phyloP scores from a whole-genome alignment of 2,888 invertebrate genomes.

The Xanthorhoe spadicearia region DNA sequence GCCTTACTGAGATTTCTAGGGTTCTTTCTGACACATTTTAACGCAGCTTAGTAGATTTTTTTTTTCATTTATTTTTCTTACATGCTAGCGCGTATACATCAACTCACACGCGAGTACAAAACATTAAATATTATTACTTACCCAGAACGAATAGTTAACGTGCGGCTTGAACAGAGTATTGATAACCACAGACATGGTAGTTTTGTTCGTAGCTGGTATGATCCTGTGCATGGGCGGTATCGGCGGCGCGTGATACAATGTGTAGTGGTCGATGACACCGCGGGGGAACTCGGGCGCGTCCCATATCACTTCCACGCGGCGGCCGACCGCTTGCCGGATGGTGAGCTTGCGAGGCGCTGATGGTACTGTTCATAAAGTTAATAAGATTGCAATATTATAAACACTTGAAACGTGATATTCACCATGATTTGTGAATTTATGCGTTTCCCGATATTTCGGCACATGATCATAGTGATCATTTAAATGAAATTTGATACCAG shows the following conservation, averaged over 20 bases:
- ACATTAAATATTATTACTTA: conserved; percentile 62
- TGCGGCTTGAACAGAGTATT: conserved; percentile 83
- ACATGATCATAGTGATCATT: too few relatives aligned
- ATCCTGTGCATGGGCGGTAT: conserved; percentile 81
- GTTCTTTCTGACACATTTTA: too few relatives aligned
- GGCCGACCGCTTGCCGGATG: conserved; percentile 86
- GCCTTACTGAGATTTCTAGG: too few relatives aligned
- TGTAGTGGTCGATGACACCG: conserved; percentile 87
- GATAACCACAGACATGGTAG: conserved; percentile 73
- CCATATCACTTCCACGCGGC: conserved; percentile 88
- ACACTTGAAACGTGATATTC: too few relatives aligned
- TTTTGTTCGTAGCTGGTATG: conserved; percentile 64
- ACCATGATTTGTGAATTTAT: too few relatives aligned
- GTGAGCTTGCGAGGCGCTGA: conserved; percentile 88
- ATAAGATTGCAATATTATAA: too few relatives aligned
- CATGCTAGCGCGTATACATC: too few relatives aligned
- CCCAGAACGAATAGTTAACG: conserved; percentile 89
- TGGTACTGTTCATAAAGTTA: conserved; percentile 82
- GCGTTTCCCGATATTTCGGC: too few relatives aligned
- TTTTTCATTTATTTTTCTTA: too few relatives aligned
- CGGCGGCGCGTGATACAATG: conserved; percentile 87
- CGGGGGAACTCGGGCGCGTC: conserved; percentile 86
- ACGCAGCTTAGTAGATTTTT: too few relatives aligned
- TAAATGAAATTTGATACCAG: too few relatives aligned
- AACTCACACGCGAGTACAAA: too few relatives aligned